Percentiles rank a stretch among this genome's conserved stretches.
These are phyloP conservation scores for Caenorhabditis sp. DNA, from an alignment of 2,888 invertebrate species.

Conservation along the genomic window DNA sequence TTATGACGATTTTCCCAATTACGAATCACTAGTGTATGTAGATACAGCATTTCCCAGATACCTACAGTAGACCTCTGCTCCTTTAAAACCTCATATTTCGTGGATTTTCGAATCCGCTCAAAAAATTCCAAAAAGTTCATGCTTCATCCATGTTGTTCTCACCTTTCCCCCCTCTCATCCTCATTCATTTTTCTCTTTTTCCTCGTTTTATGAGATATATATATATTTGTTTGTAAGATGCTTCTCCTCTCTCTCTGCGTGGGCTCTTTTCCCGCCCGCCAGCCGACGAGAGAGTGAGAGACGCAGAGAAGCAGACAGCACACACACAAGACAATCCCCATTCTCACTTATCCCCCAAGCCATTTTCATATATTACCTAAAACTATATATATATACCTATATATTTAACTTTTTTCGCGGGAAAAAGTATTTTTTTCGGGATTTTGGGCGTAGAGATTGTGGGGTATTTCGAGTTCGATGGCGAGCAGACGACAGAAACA, in stretches of 20 bases:
- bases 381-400: not conserved
- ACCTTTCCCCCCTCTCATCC: too few relatives aligned
- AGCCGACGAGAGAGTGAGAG: not conserved
- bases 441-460: not conserved
- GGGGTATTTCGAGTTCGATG: conserved; percentile 21
- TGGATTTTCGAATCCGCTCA: too few relatives aligned
- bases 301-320: not conserved
- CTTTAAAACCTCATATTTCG: too few relatives aligned
- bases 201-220: too few relatives aligned
- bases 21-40: too few relatives aligned
- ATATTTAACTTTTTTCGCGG: not conserved
- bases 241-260: not conserved
- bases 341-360: too few relatives aligned
- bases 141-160: too few relatives aligned
- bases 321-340: not conserved
- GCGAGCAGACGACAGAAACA: conserved; percentile 65
- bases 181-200: too few relatives aligned
- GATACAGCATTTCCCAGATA: too few relatives aligned
- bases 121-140: too few relatives aligned
- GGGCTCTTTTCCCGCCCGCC: not conserved
- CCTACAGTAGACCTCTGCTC: too few relatives aligned
- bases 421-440: not conserved
- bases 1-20: too few relatives aligned
- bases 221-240: conserved; percentile 1
- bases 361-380: not conserved